These are phyloP conservation scores for Apodemia mormo DNA, from an alignment of 2,888 invertebrate genomes.

Conservation along the genomic window DNA sequence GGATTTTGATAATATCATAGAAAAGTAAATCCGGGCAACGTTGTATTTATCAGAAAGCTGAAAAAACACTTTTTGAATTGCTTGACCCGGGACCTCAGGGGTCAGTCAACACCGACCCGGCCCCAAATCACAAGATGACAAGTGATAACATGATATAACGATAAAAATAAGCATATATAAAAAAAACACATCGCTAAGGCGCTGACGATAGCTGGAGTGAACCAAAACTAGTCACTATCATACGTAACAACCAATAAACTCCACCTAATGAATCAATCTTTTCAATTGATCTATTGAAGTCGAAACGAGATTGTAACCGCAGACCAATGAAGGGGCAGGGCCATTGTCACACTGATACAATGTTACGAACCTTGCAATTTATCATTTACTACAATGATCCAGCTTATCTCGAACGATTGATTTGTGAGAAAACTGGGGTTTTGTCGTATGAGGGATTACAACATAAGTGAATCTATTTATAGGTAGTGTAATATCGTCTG, in stretches of 20 bases:
- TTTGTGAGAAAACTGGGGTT: neutral
- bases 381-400: constrained; percentile 18
- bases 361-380: constrained; percentile 26
- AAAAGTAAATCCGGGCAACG: too few relatives aligned
- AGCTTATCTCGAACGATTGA: constrained; percentile 14
- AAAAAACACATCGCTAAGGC: too few relatives aligned
- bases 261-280: constrained; percentile 40
- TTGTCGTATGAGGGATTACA: neutral
- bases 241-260: constrained; percentile 17
- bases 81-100: too few relatives aligned
- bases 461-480: neutral
- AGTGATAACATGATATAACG: too few relatives aligned
- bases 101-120: too few relatives aligned
- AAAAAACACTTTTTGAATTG: too few relatives aligned
- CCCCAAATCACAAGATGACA: too few relatives aligned
- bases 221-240: neutral
- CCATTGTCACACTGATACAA: constrained; percentile 38
- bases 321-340: constrained; percentile 41
- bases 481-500: neutral
- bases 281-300: constrained; percentile 60
- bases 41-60: too few relatives aligned
- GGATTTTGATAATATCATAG: too few relatives aligned
- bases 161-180: too few relatives aligned
- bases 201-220: neutral
- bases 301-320: constrained; percentile 52